Percentiles rank a stretch among this genome's conserved stretches.
These are phyloP conservation scores for Coenobita brevimanus DNA, from an alignment of 1,140 invertebrate species.

Conservation along the genomic window DNA sequence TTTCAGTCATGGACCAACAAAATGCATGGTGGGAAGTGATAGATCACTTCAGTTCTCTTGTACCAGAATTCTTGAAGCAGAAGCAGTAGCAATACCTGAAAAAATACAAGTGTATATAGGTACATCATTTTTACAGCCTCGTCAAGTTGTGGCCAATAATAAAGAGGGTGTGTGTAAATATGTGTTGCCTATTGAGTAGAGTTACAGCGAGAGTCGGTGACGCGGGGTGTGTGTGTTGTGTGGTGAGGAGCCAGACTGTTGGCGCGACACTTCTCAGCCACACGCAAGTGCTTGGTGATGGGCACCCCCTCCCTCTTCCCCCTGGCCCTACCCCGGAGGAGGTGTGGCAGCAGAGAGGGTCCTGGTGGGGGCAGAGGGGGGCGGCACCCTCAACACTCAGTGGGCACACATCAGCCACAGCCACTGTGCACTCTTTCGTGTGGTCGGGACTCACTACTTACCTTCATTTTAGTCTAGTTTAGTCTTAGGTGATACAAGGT, in stretches of 20 bases:
- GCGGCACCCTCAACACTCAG: slow-evolving; percentile 28
- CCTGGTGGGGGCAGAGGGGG: slow-evolving; percentile 31
- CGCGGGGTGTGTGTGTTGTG: too few relatives aligned
- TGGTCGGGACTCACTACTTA: slow-evolving; percentile 63
- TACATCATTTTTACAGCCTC: too few relatives aligned
- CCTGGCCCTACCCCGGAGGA: slow-evolving; percentile 12
- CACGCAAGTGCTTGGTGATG: slow-evolving; percentile 53
- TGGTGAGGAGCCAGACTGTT: slow-evolving; percentile 42
- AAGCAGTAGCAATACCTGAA: too few relatives aligned
- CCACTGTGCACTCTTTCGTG: slow-evolving; percentile 57
- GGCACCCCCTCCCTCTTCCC: slow-evolving; percentile 52
- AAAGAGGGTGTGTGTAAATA: too few relatives aligned
- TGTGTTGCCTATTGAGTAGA: too few relatives aligned
- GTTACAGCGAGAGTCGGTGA: too few relatives aligned
- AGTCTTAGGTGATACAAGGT: slow-evolving; percentile 40
- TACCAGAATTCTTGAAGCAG: too few relatives aligned
- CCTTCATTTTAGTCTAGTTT: slow-evolving; percentile 59
- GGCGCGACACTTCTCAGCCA: slow-evolving; percentile 50
- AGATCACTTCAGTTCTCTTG: too few relatives aligned
- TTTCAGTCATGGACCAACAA: too few relatives aligned
- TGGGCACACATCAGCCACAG: slow-evolving; percentile 31
- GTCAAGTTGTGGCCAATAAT: too few relatives aligned
- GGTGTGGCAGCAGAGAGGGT: background rate
- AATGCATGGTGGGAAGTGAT: too few relatives aligned
- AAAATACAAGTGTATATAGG: too few relatives aligned